Conservation (phyloP, 2,888 invertebrate species). For the Blastobasis lacticolella region DNA sequence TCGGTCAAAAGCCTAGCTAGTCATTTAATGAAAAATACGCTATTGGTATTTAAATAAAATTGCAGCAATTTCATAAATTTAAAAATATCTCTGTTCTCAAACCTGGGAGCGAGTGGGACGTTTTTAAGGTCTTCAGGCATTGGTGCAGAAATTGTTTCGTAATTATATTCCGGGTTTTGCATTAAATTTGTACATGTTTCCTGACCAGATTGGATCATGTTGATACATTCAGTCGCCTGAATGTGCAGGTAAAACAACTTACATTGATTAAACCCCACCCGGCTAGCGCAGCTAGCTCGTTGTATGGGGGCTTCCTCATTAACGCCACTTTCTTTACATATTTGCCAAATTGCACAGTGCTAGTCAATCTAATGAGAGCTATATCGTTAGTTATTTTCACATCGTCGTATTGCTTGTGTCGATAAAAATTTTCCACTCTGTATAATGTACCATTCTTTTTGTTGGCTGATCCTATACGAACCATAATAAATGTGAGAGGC, state of each 20-base stretch:
- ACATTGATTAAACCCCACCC: slow-evolving; percentile 27
- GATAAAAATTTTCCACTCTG: background rate
- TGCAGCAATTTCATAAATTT: no score
- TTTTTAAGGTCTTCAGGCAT: no score
- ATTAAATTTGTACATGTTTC: no score
- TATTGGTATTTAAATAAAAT: no score
- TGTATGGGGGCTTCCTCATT: slow-evolving; percentile 14
- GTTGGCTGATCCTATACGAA: background rate
- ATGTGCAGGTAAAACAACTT: slow-evolving; percentile 7
- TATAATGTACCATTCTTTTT: background rate
- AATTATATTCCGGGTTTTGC: no score
- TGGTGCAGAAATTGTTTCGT: no score
- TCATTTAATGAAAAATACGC: no score
- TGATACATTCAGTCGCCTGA: no score
- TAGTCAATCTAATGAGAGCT: slow-evolving; percentile 13
- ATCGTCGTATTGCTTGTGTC: slow-evolving; percentile 10
- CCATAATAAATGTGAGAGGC: background rate
- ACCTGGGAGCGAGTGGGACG: no score
- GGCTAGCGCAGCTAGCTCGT: slow-evolving; percentile 14
- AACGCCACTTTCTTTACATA: slow-evolving; percentile 18
- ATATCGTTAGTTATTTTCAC: slow-evolving; percentile 9
- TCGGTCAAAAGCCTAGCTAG: no score
- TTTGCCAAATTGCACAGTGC: slow-evolving; percentile 5
- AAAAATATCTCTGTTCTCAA: no score
- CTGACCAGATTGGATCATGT: no score